phyloP scores from a whole-genome alignment of 2,113 vertebrate genomes.

The Urocitellus parryii region DNA sequence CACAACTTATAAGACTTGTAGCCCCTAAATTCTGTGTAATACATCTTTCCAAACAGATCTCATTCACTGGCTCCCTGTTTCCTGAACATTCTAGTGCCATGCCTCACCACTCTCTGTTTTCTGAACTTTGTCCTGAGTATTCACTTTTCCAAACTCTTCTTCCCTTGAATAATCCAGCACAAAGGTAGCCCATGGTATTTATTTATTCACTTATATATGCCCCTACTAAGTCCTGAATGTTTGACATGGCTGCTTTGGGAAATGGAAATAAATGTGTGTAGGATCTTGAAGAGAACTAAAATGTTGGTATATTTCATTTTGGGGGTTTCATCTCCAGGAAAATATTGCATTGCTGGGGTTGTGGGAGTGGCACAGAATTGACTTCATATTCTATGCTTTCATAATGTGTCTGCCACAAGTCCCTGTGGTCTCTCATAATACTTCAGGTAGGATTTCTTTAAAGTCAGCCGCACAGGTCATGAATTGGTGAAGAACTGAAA shows the following conservation, averaged over 20 bases:
- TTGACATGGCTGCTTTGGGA: neutral
- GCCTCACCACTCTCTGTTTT: neutral
- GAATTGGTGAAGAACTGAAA: neutral
- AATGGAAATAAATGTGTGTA: neutral
- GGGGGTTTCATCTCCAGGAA: neutral
- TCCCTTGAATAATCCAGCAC: neutral
- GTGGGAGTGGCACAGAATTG: no score
- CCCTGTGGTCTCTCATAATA: neutral
- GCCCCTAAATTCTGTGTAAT: neutral
- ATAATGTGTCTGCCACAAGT: neutral
- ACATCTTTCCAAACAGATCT: neutral
- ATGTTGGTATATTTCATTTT: neutral
- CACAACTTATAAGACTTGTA: neutral
- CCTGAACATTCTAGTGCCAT: neutral
- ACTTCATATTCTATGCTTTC: neutral
- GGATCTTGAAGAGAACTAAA: neutral
- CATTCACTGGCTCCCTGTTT: neutral
- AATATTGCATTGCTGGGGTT: neutral
- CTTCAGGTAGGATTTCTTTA: neutral
- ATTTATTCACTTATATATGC: neutral
- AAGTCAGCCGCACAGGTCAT: neutral
- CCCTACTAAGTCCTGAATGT: neutral
- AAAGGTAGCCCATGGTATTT: neutral
- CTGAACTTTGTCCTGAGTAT: neutral
- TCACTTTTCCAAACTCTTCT: neutral